These are phyloP conservation scores for Andrena bicolor DNA, from an alignment of 2,888 invertebrate species.

Conservation along the genomic window DNA sequence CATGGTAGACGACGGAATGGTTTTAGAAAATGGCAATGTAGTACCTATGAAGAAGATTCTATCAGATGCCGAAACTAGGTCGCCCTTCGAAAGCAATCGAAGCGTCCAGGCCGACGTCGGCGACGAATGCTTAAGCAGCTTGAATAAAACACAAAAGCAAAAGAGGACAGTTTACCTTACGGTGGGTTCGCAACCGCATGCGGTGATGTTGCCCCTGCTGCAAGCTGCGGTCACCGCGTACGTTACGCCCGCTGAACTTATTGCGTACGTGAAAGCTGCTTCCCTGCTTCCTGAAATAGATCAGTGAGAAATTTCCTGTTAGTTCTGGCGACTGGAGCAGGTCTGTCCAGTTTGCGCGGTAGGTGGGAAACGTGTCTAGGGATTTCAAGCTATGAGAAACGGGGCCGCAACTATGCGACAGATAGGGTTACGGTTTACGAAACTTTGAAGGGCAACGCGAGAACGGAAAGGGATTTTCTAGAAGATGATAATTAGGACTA, in stretches of 20 bases:
- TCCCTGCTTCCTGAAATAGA: constrained; percentile 92
- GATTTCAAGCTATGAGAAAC: constrained; percentile 45
- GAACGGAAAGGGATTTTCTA: not conserved
- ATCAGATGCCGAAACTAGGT: not conserved
- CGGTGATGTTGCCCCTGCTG: constrained; percentile 94
- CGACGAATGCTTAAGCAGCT: not conserved
- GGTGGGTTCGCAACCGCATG: constrained; percentile 90
- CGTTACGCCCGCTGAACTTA: constrained; percentile 96
- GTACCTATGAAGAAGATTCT: no score
- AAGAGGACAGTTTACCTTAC: constrained; percentile 77
- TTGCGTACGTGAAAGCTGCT: constrained; percentile 97
- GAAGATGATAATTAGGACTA: constrained; percentile 9
- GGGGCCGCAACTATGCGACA: constrained; percentile 3
- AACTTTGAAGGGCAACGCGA: constrained; percentile 17
- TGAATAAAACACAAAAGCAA: constrained; percentile 3
- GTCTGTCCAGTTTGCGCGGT: constrained; percentile 58
- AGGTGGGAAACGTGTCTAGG: constrained; percentile 41
- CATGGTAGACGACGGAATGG: no score
- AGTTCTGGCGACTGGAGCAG: constrained; percentile 48
- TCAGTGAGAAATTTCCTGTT: constrained; percentile 63
- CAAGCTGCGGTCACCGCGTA: constrained; percentile 97
- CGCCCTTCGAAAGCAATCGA: not conserved
- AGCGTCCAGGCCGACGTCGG: not conserved
- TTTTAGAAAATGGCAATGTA: no score
- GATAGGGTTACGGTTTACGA: constrained; percentile 19